phyloP scores from a whole-genome alignment of 1,140 invertebrate genomes.

The Zaprionus capensis region DNA sequence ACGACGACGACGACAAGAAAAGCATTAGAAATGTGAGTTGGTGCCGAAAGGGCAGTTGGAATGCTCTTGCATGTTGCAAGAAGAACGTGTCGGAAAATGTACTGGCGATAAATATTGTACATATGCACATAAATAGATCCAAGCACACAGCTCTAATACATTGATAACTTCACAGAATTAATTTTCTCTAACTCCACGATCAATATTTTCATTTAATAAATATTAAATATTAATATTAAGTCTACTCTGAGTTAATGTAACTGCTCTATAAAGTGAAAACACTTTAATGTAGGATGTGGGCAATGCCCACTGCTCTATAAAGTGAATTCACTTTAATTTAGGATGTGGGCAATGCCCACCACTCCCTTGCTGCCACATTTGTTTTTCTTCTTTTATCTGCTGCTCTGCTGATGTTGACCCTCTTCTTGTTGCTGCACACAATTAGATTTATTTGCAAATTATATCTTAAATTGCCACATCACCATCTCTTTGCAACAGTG shows the following conservation, averaged over 20 bases:
- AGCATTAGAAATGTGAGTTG: conserved; percentile 3
- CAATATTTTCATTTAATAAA: neutral
- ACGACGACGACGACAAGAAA: conserved; percentile 15
- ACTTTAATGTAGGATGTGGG: neutral
- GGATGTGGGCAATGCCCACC: neutral
- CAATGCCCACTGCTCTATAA: neutral
- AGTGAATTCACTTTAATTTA: neutral
- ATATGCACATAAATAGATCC: neutral
- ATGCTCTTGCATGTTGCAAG: neutral
- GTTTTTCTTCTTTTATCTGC: conserved; percentile 26
- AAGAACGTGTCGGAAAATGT: neutral
- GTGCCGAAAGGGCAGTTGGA: neutral
- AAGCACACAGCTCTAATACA: no score
- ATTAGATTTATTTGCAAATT: conserved; percentile 79
- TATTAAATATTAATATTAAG: neutral
- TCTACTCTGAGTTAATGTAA: neutral
- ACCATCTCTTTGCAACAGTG: conserved; percentile 18
- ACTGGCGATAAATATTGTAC: neutral
- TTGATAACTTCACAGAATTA: no score
- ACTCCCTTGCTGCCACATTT: neutral
- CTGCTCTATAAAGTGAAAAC: neutral
- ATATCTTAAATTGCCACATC: conserved; percentile 66
- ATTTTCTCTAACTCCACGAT: no score
- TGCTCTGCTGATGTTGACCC: conserved; percentile 28
- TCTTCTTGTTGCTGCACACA: conserved; percentile 44